A percentile compares a stretch with the other conserved stretches of the same genome.
Conservation (phyloP, 92 coral and sea anemone genomes). For the Heliopora coerulea region DNA sequence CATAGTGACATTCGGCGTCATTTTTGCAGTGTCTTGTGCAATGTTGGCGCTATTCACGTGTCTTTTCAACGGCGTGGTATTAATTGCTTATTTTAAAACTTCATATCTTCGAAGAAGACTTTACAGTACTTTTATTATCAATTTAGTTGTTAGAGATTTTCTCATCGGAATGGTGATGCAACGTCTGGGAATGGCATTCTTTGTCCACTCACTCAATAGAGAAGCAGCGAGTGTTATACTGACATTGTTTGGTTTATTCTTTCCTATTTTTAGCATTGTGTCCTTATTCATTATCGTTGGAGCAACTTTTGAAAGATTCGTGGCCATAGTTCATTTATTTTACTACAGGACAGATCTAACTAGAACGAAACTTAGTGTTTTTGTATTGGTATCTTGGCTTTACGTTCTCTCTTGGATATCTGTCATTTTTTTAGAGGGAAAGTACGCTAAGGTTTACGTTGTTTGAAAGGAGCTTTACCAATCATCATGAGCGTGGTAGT, state of each 20-base stretch:
- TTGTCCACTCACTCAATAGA: background rate
- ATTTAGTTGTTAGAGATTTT: slow-evolving; percentile 8
- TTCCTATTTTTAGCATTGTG: background rate
- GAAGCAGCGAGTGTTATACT: slow-evolving; percentile 3
- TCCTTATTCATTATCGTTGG: slow-evolving; percentile 18
- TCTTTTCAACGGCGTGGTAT: background rate
- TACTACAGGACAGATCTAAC: slow-evolving; percentile 15
- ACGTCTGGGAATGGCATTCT: background rate
- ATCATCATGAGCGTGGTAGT: background rate
- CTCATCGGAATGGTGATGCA: slow-evolving; percentile 6
- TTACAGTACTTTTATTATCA: slow-evolving; percentile 24
- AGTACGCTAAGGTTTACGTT: slow-evolving; percentile 5
- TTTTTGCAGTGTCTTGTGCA: background rate
- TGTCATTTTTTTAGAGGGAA: background rate
- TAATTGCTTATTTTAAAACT: background rate
- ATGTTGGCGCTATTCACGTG: slow-evolving; percentile 29
- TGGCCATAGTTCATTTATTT: slow-evolving; percentile 3
- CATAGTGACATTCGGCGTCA: too few species aligned
- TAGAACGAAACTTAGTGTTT: background rate
- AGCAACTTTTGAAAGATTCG: slow-evolving; percentile 5
- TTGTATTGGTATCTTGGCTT: background rate
- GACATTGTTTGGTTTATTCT: background rate
- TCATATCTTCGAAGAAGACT: slow-evolving; percentile 2
- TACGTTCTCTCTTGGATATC: slow-evolving; percentile 18
- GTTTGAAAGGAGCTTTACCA: slow-evolving; percentile 6